phyloP scores from a whole-genome alignment of 2,113 vertebrate species.

The Oplegnathus fasciatus region DNA sequence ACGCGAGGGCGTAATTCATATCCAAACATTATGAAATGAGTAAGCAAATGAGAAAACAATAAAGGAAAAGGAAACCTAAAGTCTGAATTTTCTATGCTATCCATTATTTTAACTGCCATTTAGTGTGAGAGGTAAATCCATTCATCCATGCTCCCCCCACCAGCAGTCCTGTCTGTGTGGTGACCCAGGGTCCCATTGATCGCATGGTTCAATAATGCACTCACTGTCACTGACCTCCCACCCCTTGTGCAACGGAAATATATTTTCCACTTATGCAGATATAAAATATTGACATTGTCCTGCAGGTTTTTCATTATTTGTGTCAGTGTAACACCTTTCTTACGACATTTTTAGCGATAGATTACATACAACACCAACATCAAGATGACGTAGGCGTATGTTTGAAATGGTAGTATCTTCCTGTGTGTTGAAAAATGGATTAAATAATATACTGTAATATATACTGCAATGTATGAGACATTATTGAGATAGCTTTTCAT shows the following conservation, averaged over 20 bases:
- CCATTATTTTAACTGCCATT: background rate
- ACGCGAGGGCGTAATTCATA: background rate
- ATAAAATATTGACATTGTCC: constrained; percentile 32
- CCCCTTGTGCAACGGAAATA: constrained; percentile 48
- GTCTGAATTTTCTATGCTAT: background rate
- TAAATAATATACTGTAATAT: background rate
- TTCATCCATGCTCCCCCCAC: background rate
- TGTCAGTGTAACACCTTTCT: background rate
- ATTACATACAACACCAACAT: background rate
- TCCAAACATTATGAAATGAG: background rate
- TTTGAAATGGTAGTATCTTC: background rate
- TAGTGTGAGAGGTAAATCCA: background rate
- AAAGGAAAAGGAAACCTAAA: background rate
- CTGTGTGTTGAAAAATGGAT: background rate
- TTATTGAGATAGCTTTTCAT: background rate
- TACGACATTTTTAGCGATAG: background rate
- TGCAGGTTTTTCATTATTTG: constrained; percentile 14
- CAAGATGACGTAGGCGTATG: background rate
- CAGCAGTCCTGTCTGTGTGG: constrained; percentile 41
- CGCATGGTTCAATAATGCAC: constrained; percentile 68
- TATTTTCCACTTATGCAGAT: constrained; percentile 59
- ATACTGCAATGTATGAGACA: background rate
- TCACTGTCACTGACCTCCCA: constrained; percentile 47
- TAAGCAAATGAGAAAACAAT: background rate
- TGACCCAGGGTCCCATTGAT: constrained; percentile 67